phyloP scores from a whole-genome alignment of 2,888 invertebrate genomes.

The Torymus auratus region DNA sequence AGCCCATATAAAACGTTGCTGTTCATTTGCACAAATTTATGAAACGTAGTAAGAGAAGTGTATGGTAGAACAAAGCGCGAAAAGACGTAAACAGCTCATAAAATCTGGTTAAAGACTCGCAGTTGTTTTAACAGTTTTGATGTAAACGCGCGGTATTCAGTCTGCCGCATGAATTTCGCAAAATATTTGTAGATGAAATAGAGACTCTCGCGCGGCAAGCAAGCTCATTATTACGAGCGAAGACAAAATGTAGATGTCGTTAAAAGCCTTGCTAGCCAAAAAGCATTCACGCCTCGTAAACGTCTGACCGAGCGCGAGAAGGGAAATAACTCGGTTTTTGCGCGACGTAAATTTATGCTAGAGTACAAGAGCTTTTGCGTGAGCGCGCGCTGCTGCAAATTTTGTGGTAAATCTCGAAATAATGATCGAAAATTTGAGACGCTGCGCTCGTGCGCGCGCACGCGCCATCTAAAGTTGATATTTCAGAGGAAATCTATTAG shows the following conservation, averaged over 20 bases:
- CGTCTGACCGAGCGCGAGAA: slow-evolving; percentile 16
- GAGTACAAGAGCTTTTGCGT: neutral
- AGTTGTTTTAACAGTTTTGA: neutral
- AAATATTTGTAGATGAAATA: too few species aligned
- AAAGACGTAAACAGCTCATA: slow-evolving; percentile 13
- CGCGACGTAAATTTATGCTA: slow-evolving; percentile 25
- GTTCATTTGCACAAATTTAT: too few species aligned
- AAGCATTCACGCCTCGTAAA: slow-evolving; percentile 51
- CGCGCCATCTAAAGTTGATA: neutral
- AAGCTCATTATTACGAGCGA: slow-evolving; percentile 24
- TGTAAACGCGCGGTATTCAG: too few species aligned
- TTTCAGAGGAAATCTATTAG: neutral
- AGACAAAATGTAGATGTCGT: slow-evolving; percentile 47
- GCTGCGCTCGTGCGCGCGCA: neutral
- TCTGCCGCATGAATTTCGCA: too few species aligned
- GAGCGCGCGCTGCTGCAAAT: neutral
- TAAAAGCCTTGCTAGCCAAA: slow-evolving; percentile 22
- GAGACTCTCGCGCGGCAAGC: neutral
- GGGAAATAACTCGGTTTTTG: neutral
- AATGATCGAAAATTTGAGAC: slow-evolving; percentile 11
- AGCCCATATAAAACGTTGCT: too few species aligned
- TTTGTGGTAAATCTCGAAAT: slow-evolving; percentile 24
- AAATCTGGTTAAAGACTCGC: slow-evolving; percentile 1
- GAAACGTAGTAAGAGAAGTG: too few species aligned
- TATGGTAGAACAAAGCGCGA: too few species aligned